Conservation (phyloP, 2,113 vertebrate species). For the Neodontobutis hainanensis region DNA sequence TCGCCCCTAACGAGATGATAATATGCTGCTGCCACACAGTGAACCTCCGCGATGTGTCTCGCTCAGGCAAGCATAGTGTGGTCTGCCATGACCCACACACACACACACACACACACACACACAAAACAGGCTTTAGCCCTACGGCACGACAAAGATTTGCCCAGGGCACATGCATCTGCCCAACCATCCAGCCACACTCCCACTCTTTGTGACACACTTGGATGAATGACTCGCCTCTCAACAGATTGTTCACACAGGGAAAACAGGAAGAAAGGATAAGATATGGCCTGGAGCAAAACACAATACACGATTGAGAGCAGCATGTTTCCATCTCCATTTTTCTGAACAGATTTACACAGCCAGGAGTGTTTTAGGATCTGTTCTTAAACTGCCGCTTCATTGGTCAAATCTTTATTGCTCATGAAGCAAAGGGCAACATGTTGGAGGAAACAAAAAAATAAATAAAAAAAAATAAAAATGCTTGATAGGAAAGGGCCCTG, state of each 20-base stretch:
- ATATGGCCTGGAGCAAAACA: conserved; percentile 46
- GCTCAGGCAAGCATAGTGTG: conserved; percentile 30
- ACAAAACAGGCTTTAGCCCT: conserved; percentile 51
- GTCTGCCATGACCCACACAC: conserved; percentile 25
- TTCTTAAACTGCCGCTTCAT: conserved; percentile 61
- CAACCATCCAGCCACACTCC: conserved; percentile 39
- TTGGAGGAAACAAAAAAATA: conserved; percentile 45
- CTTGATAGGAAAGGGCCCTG: background rate
- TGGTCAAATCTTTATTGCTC: conserved; percentile 47
- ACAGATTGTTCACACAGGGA: conserved; percentile 62
- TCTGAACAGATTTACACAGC: conserved; percentile 53
- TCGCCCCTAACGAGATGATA: conserved; percentile 72
- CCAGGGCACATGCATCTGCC: conserved; percentile 52
- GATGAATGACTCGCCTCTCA: conserved; percentile 43
- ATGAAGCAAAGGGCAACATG: conserved; percentile 40
- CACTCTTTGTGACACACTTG: conserved; percentile 42
- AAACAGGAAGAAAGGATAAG: conserved; percentile 42
- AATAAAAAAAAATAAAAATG: conserved; percentile 50
- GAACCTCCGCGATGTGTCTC: conserved; percentile 49
- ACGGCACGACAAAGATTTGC: conserved; percentile 31
- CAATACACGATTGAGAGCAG: conserved; percentile 49
- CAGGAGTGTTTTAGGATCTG: conserved; percentile 54
- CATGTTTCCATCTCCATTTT: conserved; percentile 15
- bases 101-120: conserved; percentile 36
- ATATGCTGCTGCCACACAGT: conserved; percentile 61